Evolutionary conservation across 2,797 vertebrate species (phyloP).

Genomic region (Microtus obscurus): DNA sequence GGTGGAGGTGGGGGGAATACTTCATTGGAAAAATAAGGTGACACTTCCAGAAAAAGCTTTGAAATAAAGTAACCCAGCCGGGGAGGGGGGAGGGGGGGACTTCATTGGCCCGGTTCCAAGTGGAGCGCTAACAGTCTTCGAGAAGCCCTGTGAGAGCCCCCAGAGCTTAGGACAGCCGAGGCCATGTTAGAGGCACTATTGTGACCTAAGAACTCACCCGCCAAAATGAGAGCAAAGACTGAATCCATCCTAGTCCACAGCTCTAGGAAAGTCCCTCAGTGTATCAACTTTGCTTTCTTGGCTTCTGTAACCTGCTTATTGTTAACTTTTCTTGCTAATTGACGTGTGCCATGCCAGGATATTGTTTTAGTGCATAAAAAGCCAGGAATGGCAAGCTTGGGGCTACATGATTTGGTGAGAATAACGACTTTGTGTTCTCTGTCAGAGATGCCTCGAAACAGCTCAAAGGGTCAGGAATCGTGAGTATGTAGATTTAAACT

Average conservation of each 20-base stretch:
- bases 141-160: neutral
- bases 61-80: neutral
- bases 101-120: neutral
- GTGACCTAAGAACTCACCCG: neutral
- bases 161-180: too few relatives aligned
- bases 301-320: neutral
- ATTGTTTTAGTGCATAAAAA: neutral
- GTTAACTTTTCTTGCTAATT: neutral
- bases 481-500: neutral
- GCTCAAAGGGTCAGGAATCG: neutral
- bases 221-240: neutral
- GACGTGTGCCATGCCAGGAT: neutral
- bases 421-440: neutral
- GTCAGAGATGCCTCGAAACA: neutral
- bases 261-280: neutral
- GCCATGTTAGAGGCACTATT: neutral
- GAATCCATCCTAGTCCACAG: accelerated
- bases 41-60: neutral
- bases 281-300: neutral
- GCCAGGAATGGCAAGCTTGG: neutral
- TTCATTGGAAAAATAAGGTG: neutral
- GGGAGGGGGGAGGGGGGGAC: too few relatives aligned
- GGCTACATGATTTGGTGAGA: neutral
- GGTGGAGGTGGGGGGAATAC: too few relatives aligned
- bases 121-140: neutral